Percentiles rank a stretch among this genome's conserved stretches.
Conservation (phyloP, 1,140 invertebrate genomes). For the Mya arenaria region DNA sequence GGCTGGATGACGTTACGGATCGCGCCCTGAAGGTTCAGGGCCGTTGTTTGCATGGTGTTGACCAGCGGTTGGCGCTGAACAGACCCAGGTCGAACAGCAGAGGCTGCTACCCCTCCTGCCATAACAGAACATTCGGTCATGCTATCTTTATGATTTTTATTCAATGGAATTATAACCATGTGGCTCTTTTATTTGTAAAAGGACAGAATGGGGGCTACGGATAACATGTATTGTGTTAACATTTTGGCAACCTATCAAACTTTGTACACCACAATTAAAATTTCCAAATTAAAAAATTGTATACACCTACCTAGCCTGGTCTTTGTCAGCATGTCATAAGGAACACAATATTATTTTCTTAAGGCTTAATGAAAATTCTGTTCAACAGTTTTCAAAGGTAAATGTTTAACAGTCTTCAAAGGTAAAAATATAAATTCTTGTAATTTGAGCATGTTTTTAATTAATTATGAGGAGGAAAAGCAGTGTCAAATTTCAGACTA, state of each 20-base stretch:
- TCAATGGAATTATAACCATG: neutral
- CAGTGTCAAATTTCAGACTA: neutral
- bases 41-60: conserved; percentile 16
- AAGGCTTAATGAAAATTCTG: too few relatives aligned
- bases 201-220: neutral
- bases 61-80: conserved; percentile 34
- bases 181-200: neutral
- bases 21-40: conserved; percentile 41
- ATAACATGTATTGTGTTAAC: neutral
- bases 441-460: neutral
- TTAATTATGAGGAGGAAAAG: neutral
- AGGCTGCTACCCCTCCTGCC: conserved; percentile 9
- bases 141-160: too few relatives aligned
- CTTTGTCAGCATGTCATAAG: too few relatives aligned
- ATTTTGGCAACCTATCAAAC: neutral
- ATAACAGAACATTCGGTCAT: neutral
- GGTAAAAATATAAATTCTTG: neutral
- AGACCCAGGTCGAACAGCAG: conserved; percentile 23
- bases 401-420: too few relatives aligned
- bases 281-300: neutral
- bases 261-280: neutral
- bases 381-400: too few relatives aligned
- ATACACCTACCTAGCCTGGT: too few relatives aligned
- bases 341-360: too few relatives aligned
- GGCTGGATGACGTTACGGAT: conserved; percentile 22